Evolutionary conservation across 1,140 invertebrate genomes (phyloP), one percentile per base, ranked within the genome.

Genomic region (Brachionus sp.): DNA sequence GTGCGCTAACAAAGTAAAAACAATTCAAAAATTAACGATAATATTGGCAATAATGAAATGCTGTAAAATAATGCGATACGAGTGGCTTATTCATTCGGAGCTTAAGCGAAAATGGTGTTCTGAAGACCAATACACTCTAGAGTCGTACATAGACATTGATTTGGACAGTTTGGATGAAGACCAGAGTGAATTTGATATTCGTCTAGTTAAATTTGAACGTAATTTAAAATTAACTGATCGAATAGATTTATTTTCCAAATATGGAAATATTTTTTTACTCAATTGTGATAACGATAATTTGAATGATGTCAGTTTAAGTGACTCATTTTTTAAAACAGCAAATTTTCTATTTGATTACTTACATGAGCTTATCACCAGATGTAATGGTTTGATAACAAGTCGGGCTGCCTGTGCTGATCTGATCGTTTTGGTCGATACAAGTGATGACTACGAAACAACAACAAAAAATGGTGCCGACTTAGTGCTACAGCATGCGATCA

Each of bases 331-430:
- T 25, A 75, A 50, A 75, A 25, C 16, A 12, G 3, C 39, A 44
- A 44, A 75, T 25, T 5, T 25, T 16, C 29, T 70, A 6, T 16
- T 46, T 13, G 70, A 75, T 46, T 75, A 75, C 29, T 46, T 75
- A 10, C 25, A 75, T 29, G 70, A 75, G 39, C 5, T 75, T 9
- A 75, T 75, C 25, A 50, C 39, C 19, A 75, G 19, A 46, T 75
- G 70, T 33, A 46, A 75, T 46, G 70, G 70, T 50, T 46, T 75
- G 10, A 75, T 75, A 50, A 75, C 70, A 23, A 75, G 70, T 46
- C 70, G 70, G 19, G 70, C 44, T 13, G 70, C 70, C 2, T 75
- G 70, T 75, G 37, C 39, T 25, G 70, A 75, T 75, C 25, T 75
- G n/a, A 75, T 75, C 25, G 10, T 75, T 23, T 19, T 35, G 9